Percentiles rank a stretch among this genome's conserved stretches.
Evolutionary conservation across 1,140 invertebrate genomes (phyloP).

Genomic region (Ips typographus): DNA sequence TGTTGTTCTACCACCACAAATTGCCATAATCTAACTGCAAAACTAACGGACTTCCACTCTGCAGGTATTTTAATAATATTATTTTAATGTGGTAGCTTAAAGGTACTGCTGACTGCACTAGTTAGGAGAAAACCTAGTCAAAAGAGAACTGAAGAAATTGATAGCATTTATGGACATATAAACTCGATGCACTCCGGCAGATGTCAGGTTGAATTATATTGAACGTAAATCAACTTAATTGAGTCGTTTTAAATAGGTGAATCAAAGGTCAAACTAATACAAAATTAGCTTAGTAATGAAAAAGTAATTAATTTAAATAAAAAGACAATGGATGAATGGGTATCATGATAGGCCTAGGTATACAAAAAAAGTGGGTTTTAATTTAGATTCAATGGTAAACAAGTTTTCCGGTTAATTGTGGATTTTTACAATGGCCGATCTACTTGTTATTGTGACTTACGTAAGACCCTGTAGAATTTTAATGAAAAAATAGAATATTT

Average conservation of each 20-base stretch:
- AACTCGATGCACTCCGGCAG: too few relatives aligned
- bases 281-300: constrained; percentile 7
- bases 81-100: too few relatives aligned
- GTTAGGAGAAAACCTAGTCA: too few relatives aligned
- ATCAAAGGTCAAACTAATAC: constrained; percentile 4
- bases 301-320: constrained; percentile 14
- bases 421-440: neutral
- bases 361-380: constrained; percentile 10
- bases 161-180: too few relatives aligned
- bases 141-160: too few relatives aligned
- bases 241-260: neutral
- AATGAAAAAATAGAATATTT: too few relatives aligned
- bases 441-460: too few relatives aligned
- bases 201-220: too few relatives aligned
- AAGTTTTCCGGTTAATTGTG: constrained; percentile 15
- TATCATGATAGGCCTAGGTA: neutral
- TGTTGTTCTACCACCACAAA: constrained; percentile 13
- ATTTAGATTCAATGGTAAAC: constrained; percentile 7
- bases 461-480: too few relatives aligned
- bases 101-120: too few relatives aligned
- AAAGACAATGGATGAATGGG: constrained; percentile 12
- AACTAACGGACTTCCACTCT: constrained; percentile 11
- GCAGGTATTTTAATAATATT: constrained; percentile 12
- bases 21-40: constrained; percentile 13
- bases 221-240: too few relatives aligned